These are phyloP conservation scores for Hapalemur alaotrensis DNA, from an alignment of 2,797 vertebrate species.

Conservation along the genomic window DNA sequence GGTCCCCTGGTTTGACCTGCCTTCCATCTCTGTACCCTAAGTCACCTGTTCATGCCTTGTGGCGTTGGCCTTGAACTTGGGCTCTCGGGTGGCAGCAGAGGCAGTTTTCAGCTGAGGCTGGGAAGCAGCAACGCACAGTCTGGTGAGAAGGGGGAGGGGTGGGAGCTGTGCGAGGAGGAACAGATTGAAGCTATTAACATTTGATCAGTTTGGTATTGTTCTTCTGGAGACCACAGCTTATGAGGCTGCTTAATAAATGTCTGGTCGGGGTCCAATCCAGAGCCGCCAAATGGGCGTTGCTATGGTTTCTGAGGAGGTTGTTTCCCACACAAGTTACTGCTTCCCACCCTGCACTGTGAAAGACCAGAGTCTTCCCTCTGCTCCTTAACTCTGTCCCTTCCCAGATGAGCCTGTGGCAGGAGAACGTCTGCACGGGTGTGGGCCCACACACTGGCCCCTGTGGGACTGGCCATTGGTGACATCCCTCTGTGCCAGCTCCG, in stretches of 20 bases:
- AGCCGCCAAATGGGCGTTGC: slow-evolving; percentile 86
- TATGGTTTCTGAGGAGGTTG: slow-evolving; percentile 80
- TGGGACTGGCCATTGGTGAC: not conserved
- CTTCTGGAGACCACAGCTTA: slow-evolving; percentile 86
- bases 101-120: slow-evolving; percentile 62
- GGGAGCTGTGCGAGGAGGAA: slow-evolving; percentile 79
- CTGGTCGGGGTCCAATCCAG: slow-evolving; percentile 85
- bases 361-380: slow-evolving; percentile 70
- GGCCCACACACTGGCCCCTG: not conserved
- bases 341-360: slow-evolving; percentile 83
- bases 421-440: not conserved
- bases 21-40: not conserved
- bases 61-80: slow-evolving; percentile 49
- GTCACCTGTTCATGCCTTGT: not conserved
- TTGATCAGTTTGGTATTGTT: slow-evolving; percentile 88
- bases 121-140: slow-evolving; percentile 66
- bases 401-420: not conserved
- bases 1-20: not conserved
- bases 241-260: slow-evolving; percentile 87
- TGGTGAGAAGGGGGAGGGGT: slow-evolving; percentile 74
- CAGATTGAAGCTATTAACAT: slow-evolving; percentile 89
- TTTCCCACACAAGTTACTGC: slow-evolving; percentile 86
- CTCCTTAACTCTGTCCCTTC: slow-evolving; percentile 75
- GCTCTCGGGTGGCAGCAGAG: slow-evolving; percentile 14
- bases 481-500: not conserved